Conservation (phyloP, 2,113 vertebrate species). For the Crypturellus undulatus region DNA sequence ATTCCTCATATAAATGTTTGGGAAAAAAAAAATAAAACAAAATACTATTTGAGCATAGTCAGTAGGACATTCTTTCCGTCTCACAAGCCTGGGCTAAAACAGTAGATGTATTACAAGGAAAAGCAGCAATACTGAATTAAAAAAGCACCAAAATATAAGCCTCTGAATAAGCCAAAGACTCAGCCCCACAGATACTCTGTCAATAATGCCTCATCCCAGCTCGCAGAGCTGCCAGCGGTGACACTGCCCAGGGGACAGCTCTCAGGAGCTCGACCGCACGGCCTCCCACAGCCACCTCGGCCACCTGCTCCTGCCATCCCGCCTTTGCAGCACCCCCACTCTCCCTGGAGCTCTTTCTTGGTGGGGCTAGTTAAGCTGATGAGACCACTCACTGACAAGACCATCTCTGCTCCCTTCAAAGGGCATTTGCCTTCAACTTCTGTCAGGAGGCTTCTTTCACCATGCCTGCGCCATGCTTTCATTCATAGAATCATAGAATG, state of each 20-base stretch:
- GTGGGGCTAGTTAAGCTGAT: neutral
- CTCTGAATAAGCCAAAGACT: neutral
- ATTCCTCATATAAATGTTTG: neutral
- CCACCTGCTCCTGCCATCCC: neutral
- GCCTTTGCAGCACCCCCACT: neutral
- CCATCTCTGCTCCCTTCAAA: neutral
- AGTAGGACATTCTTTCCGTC: neutral
- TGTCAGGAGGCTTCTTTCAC: neutral
- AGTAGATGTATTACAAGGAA: neutral
- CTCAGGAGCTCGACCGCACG: neutral
- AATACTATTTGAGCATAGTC: neutral
- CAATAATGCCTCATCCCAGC: neutral
- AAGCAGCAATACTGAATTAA: neutral
- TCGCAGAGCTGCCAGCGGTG: neutral
- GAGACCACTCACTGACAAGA: neutral
- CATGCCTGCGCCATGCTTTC: neutral
- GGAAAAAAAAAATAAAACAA: too few species aligned
- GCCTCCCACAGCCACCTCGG: neutral
- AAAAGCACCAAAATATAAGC: neutral
- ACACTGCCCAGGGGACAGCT: neutral
- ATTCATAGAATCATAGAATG: too few species aligned
- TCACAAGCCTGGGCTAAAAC: neutral
- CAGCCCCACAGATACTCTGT: accelerated
- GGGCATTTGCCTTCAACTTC: neutral
- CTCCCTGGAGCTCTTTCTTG: neutral